Percentiles rank a stretch among this genome's conserved stretches.
These are phyloP conservation scores for Tethya wilhelma DNA, from an alignment of 37 sponge, comb jelly and placozoan genomes.

Conservation along the genomic window DNA sequence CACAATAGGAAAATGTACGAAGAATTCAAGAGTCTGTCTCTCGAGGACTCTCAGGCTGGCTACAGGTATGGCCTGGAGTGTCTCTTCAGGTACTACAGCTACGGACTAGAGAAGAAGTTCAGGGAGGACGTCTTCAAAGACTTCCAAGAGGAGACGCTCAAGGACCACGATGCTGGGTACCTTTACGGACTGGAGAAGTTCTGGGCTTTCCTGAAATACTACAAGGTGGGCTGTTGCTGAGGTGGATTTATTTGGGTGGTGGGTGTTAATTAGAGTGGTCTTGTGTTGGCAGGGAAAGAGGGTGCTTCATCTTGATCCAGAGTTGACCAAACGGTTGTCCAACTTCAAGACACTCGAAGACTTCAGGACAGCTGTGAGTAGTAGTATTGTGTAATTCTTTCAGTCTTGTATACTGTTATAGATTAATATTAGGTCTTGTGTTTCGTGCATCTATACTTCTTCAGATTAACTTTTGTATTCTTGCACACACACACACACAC, in stretches of 20 bases:
- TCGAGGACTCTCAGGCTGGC: conserved; percentile 82
- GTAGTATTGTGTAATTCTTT: too few relatives aligned
- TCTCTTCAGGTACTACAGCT: conserved; percentile 98
- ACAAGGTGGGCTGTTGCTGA: conserved; percentile 75
- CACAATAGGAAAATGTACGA: conserved; percentile 99
- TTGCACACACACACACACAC: too few relatives aligned
- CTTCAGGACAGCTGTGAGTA: conserved; percentile 62
- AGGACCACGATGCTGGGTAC: conserved; percentile 76
- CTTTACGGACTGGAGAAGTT: conserved; percentile 99
- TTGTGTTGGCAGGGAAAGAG: conserved; percentile 51
- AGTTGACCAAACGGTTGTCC: conserved; percentile 62
- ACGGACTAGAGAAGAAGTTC: conserved; percentile 97
- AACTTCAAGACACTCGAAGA: conserved; percentile 91
- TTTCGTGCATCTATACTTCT: too few relatives aligned
- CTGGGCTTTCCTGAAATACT: conserved; percentile 99
- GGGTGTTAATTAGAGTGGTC: conserved; percentile 7
- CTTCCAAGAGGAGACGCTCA: conserved; percentile 93
- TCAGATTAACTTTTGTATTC: too few relatives aligned
- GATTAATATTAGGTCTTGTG: too few relatives aligned
- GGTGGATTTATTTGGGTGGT: not conserved
- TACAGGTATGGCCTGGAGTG: conserved; percentile 99
- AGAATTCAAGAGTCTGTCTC: conserved; percentile 86
- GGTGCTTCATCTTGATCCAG: conserved; percentile 44
- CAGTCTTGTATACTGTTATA: too few relatives aligned
- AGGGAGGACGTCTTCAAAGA: conserved; percentile 84